phyloP scores from a whole-genome alignment of 2,113 vertebrate species.

The Grammomys surdaster region DNA sequence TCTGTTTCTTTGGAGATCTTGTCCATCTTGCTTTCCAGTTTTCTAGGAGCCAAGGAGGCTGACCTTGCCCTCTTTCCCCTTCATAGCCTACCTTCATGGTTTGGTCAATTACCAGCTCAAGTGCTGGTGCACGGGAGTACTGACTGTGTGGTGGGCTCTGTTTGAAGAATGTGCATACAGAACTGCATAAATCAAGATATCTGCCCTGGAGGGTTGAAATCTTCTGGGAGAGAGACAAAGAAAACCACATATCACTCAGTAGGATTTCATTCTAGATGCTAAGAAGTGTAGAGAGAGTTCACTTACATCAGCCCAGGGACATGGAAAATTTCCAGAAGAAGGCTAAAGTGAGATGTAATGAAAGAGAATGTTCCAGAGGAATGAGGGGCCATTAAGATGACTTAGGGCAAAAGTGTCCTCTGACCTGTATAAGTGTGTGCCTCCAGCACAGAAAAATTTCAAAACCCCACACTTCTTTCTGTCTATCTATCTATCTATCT shows the following conservation, averaged over 20 bases:
- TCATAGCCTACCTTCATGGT: background rate
- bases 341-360: background rate
- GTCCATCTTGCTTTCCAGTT: background rate
- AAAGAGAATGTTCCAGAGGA: background rate
- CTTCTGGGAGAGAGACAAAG: background rate
- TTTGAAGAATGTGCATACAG: background rate
- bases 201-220: background rate
- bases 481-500: no score
- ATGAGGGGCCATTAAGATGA: background rate
- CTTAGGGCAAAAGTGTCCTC: background rate
- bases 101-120: background rate
- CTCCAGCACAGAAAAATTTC: no score
- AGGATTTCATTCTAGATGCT: background rate
- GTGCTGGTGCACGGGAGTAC: background rate
- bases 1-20: background rate
- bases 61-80: background rate
- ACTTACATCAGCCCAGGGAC: background rate
- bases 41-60: background rate
- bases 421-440: background rate
- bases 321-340: background rate
- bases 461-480: no score
- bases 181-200: background rate
- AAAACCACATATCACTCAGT: background rate
- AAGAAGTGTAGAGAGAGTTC: background rate
- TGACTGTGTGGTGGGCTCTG: background rate